These are phyloP conservation scores for Chaenocephalus aceratus DNA, from an alignment of 2,113 vertebrate genomes.

Conservation along the genomic window DNA sequence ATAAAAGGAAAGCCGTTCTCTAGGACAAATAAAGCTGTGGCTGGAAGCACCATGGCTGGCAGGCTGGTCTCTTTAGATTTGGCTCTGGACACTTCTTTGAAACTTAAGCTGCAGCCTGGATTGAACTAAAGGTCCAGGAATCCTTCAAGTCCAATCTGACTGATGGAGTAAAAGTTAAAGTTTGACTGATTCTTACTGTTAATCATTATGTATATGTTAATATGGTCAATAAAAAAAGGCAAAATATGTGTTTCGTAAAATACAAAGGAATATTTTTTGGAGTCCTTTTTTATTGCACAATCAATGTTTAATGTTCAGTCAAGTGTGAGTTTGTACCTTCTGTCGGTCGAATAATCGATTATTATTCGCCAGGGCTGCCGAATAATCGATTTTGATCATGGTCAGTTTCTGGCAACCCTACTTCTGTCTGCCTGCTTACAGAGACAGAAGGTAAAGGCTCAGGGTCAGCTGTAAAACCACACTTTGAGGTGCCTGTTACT, in stretches of 20 bases:
- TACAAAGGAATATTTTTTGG: background rate
- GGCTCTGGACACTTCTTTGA: slow-evolving; percentile 10
- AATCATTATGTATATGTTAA: background rate
- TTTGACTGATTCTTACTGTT: background rate
- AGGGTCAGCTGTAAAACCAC: slow-evolving; percentile 15
- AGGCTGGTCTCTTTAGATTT: slow-evolving; percentile 8
- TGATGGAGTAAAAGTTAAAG: background rate
- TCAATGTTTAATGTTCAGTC: background rate
- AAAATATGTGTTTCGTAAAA: slow-evolving; percentile 2
- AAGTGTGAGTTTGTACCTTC: background rate
- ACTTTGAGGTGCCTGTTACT: slow-evolving; percentile 4
- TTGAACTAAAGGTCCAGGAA: slow-evolving; percentile 18
- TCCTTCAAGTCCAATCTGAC: background rate
- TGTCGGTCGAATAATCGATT: too few relatives aligned
- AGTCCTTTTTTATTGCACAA: background rate
- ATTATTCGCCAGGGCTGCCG: too few relatives aligned
- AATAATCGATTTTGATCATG: too few relatives aligned
- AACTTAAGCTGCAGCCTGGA: slow-evolving; percentile 23
- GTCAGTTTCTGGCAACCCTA: too few relatives aligned
- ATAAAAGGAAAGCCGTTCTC: slow-evolving; percentile 52
- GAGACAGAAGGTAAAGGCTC: background rate
- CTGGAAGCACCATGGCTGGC: slow-evolving; percentile 14
- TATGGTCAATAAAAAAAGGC: background rate
- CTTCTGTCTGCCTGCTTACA: background rate
- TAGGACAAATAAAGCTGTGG: slow-evolving; percentile 67